Evolutionary conservation across 2,113 vertebrate genomes (phyloP).

Genomic region (Salvator merianae): DNA sequence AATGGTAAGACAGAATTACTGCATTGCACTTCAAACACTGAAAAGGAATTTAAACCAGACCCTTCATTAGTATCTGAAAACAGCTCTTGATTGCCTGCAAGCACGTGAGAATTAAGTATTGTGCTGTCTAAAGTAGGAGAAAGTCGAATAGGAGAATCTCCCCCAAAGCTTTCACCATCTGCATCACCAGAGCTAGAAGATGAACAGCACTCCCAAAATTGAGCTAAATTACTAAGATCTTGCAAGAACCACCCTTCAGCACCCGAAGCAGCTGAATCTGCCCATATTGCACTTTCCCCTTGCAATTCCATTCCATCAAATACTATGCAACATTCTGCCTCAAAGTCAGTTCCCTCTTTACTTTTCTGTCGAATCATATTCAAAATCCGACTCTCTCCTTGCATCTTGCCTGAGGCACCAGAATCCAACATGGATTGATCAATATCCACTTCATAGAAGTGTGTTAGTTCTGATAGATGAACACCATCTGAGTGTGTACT

Average conservation of each 20-base stretch:
- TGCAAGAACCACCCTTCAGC: conserved; percentile 90
- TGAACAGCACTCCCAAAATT: conserved; percentile 96
- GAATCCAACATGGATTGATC: conserved; percentile 99
- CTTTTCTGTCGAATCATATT: conserved; percentile 98
- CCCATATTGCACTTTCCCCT: conserved; percentile 99
- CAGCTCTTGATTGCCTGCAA: conserved; percentile 86
- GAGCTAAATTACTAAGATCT: conserved; percentile 92
- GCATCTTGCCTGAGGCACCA: conserved; percentile 98
- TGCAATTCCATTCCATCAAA: conserved; percentile 95
- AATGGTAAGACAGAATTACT: conserved; percentile 94
- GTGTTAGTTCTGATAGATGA: conserved; percentile 97
- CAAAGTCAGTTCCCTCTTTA: conserved; percentile 90
- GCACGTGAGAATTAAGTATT: conserved; percentile 82
- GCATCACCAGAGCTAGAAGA: conserved; percentile 94
- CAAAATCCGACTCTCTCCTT: conserved; percentile 98
- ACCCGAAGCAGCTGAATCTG: conserved; percentile 87
- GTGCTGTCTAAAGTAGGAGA: conserved; percentile 89
- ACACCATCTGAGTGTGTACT: conserved; percentile 93
- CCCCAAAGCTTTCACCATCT: conserved; percentile 93
- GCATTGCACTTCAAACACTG: conserved; percentile 98
- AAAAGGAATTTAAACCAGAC: conserved; percentile 90
- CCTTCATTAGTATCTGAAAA: conserved; percentile 89
- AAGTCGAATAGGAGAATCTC: conserved; percentile 89
- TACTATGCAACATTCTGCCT: conserved; percentile 97
- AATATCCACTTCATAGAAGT: conserved; percentile 99